Percentiles rank a stretch among this genome's conserved stretches.
Conservation (phyloP, 2,113 vertebrate genomes). For the Emydocephalus ijimae region DNA sequence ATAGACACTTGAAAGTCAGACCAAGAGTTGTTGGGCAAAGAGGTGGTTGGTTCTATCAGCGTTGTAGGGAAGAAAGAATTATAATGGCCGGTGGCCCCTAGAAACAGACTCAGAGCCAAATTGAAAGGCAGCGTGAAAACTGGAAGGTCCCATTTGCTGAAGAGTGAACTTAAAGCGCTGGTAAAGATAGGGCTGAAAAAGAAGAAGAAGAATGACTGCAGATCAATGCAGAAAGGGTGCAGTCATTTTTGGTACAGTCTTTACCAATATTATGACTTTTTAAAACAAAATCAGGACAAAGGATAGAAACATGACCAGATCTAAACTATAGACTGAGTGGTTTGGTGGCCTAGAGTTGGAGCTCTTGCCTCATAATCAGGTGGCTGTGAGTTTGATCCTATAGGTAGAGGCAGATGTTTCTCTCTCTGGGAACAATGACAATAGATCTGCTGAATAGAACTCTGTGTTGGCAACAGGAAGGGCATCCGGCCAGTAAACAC, state of each 20-base stretch:
- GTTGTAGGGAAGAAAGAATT: conserved; percentile 82
- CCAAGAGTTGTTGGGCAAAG: conserved; percentile 85
- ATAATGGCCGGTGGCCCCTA: conserved; percentile 86
- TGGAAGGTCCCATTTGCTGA: conserved; percentile 91
- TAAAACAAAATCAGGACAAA: background rate
- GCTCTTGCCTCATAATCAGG: too few species aligned
- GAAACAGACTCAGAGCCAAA: conserved; percentile 83
- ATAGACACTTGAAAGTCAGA: conserved; percentile 71
- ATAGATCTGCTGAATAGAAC: too few species aligned
- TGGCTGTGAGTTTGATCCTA: too few species aligned
- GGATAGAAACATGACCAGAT: background rate
- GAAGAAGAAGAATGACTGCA: background rate
- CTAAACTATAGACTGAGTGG: too few species aligned
- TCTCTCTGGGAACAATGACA: too few species aligned
- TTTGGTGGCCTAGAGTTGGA: too few species aligned
- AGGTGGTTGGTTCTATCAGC: conserved; percentile 69
- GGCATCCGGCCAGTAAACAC: too few species aligned
- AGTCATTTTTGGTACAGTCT: background rate
- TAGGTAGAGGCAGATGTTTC: too few species aligned
- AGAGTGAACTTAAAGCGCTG: conserved; percentile 82
- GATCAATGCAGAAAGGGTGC: too few species aligned
- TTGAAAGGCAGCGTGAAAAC: conserved; percentile 95
- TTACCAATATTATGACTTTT: background rate
- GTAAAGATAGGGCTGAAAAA: conserved; percentile 83
- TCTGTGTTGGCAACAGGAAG: too few species aligned